A percentile compares a stretch with the other conserved stretches of the same genome.
Evolutionary conservation across 2,888 invertebrate species (phyloP).

Genomic region (Watsonalla cultraria): DNA sequence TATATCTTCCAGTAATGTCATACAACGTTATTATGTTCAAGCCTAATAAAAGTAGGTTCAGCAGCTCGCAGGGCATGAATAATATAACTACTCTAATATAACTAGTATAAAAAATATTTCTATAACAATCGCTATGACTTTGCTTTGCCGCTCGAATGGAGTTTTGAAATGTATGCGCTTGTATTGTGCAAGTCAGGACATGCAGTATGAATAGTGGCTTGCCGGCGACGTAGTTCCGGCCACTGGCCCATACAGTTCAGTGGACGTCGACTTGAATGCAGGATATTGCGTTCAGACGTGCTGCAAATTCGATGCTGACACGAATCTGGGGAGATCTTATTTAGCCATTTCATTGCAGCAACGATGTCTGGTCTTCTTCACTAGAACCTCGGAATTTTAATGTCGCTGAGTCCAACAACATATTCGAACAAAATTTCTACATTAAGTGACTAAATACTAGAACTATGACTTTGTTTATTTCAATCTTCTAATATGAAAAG

Average conservation of each 20-base stretch:
- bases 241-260: conserved; percentile 8
- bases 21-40: no score
- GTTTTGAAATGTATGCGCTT: background rate
- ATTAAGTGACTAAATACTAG: no score
- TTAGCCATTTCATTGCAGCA: background rate
- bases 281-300: background rate
- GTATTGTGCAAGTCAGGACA: conserved; percentile 1
- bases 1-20: no score
- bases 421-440: no score
- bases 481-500: no score
- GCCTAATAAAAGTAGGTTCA: no score
- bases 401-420: no score
- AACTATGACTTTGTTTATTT: no score
- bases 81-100: no score
- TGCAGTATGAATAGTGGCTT: background rate
- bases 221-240: conserved; percentile 2
- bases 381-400: no score
- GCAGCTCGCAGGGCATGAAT: no score
- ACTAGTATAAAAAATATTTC: background rate
- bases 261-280: background rate
- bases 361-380: background rate
- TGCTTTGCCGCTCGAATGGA: background rate
- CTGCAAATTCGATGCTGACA: background rate
- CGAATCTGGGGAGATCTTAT: background rate
- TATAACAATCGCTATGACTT: background rate